Evolutionary conservation across 2,113 vertebrate genomes (phyloP).

Genomic region (Ornithorhynchus anatinus): DNA sequence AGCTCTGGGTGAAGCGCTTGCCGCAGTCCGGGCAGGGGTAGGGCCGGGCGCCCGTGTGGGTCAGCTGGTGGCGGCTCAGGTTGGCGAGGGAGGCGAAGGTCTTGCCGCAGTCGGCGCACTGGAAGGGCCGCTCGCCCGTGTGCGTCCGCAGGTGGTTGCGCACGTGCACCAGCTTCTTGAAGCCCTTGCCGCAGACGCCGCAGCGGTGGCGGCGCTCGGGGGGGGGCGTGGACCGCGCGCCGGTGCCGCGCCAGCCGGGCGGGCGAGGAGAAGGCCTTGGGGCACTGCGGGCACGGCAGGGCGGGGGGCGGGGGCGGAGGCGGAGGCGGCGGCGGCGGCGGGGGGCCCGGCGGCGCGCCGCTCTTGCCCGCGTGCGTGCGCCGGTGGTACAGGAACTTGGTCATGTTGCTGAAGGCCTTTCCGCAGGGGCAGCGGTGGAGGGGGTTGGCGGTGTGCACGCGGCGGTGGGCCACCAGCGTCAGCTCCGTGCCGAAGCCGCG

Average conservation of each 20-base stretch:
- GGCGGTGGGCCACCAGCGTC: constrained; percentile 87
- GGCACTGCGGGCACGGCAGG: constrained; percentile 79
- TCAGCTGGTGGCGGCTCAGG: constrained; percentile 83
- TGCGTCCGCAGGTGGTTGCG: constrained; percentile 87
- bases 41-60: constrained; percentile 83
- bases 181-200: constrained; percentile 80
- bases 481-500: constrained; percentile 86
- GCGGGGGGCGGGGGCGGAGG: constrained; percentile 56
- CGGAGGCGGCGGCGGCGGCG: constrained; percentile 40
- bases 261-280: constrained; percentile 75
- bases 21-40: constrained; percentile 84
- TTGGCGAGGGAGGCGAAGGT: constrained; percentile 86
- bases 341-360: constrained; percentile 29
- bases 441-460: constrained; percentile 84
- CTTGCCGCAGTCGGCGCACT: constrained; percentile 86
- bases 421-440: constrained; percentile 87
- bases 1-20: constrained; percentile 86
- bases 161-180: constrained; percentile 87
- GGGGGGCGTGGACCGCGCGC: constrained; percentile 69
- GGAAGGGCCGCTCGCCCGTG: constrained; percentile 87
- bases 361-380: constrained; percentile 80
- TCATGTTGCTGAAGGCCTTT: constrained; percentile 93
- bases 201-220: constrained; percentile 80
- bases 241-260: constrained; percentile 79
- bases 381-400: constrained; percentile 91